phyloP scores from a whole-genome alignment of 2,888 invertebrate genomes.

The Ormyrus pomaceus region DNA sequence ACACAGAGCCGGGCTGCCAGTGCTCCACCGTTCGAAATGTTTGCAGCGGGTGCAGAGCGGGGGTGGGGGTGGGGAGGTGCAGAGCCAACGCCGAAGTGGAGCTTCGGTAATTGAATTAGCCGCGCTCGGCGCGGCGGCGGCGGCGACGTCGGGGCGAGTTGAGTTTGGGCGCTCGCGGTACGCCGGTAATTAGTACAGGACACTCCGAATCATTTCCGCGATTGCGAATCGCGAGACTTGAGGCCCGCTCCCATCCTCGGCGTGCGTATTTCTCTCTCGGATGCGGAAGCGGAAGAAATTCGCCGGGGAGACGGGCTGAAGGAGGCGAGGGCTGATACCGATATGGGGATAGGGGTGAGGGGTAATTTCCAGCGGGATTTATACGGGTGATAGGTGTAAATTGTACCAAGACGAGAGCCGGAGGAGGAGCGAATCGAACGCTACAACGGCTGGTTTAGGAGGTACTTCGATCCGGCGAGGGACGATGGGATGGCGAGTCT shows the following conservation, averaged over 20 bases:
- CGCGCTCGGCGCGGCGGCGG: constrained; percentile 6
- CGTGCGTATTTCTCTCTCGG: neutral
- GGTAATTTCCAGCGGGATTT: too few relatives aligned
- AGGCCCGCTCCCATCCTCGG: neutral
- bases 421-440: too few relatives aligned
- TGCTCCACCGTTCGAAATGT: constrained; percentile 1
- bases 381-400: too few relatives aligned
- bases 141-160: neutral
- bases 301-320: too few relatives aligned
- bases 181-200: constrained; percentile 49
- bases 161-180: neutral
- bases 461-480: neutral
- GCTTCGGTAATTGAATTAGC: constrained; percentile 47
- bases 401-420: too few relatives aligned
- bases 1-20: neutral
- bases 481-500: neutral
- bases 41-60: neutral
- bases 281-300: constrained; percentile 12
- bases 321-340: too few relatives aligned
- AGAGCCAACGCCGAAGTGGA: neutral
- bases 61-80: neutral
- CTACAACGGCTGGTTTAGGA: too few relatives aligned
- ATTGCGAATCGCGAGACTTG: constrained; percentile 33
- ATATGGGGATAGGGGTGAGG: too few relatives aligned
- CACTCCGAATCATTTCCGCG: constrained; percentile 51